phyloP scores from a whole-genome alignment of 1,140 invertebrate species.

The Cecropterus lyciades region DNA sequence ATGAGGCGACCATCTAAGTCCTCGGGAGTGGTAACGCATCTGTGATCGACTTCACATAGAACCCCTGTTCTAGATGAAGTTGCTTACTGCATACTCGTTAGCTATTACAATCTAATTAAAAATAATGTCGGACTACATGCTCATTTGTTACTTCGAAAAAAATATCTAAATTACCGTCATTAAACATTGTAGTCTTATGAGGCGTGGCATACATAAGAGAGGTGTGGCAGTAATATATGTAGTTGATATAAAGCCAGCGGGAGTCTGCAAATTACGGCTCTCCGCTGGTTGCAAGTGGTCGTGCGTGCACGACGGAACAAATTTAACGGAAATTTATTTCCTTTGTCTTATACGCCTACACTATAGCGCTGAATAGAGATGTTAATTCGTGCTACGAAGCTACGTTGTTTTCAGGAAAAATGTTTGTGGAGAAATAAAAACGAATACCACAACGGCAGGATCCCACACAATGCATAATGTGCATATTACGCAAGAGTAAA shows the following conservation, averaged over 20 bases:
- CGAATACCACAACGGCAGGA: background rate
- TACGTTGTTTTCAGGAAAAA: background rate
- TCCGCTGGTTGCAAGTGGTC: conserved; percentile 15
- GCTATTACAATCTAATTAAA: no score
- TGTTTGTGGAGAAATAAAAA: background rate
- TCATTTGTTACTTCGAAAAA: no score
- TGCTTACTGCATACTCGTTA: no score
- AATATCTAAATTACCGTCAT: no score
- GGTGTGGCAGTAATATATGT: conserved; percentile 24
- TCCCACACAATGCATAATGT: no score
- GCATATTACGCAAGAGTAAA: no score
- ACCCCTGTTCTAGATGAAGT: no score
- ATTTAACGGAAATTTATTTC: conserved; percentile 24
- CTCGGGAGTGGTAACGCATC: no score
- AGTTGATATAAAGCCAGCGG: conserved; percentile 22
- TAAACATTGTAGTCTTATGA: conserved; percentile 7
- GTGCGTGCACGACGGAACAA: conserved; percentile 7
- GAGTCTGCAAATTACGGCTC: conserved; percentile 26
- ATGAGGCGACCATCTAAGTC: no score
- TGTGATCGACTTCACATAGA: no score
- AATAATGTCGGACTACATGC: no score
- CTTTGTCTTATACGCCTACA: conserved; percentile 22
- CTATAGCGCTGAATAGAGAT: background rate
- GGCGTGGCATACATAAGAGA: conserved; percentile 4
- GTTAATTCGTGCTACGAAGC: background rate